Percentiles rank a stretch among this genome's conserved stretches.
Conservation (phyloP, 2,113 vertebrate genomes). For the Psittacara wagleri region DNA sequence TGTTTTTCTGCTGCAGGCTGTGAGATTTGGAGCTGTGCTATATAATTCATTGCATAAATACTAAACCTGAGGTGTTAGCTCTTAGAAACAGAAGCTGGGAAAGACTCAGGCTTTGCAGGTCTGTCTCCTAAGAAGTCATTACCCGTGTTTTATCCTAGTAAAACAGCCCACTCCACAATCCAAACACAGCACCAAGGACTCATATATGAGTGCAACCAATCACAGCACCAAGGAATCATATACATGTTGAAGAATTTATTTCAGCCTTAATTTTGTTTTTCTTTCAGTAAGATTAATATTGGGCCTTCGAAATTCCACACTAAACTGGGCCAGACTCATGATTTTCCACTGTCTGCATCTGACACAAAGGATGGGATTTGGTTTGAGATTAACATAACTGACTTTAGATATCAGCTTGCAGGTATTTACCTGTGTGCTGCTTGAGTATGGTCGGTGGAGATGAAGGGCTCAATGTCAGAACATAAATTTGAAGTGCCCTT, state of each 20-base stretch:
- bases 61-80: background rate
- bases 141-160: background rate
- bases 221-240: background rate
- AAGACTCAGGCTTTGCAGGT: background rate
- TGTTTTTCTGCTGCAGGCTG: slow-evolving; percentile 24
- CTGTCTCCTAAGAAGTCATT: background rate
- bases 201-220: background rate
- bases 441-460: background rate
- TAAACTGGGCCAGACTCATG: background rate
- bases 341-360: background rate
- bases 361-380: background rate
- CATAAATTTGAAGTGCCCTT: background rate
- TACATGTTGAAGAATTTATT: background rate
- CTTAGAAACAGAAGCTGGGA: background rate
- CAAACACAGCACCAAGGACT: background rate
- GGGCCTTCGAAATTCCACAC: background rate
- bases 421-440: background rate
- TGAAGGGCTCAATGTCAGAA: background rate
- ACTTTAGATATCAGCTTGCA: background rate
- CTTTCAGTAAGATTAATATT: background rate
- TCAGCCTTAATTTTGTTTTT: background rate
- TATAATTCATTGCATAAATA: background rate
- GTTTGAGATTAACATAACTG: background rate
- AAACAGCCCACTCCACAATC: background rate
- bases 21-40: slow-evolving; percentile 1